Evolutionary conservation across 2,797 vertebrate species (phyloP).

Genomic region (Fistularia tabacaria): DNA sequence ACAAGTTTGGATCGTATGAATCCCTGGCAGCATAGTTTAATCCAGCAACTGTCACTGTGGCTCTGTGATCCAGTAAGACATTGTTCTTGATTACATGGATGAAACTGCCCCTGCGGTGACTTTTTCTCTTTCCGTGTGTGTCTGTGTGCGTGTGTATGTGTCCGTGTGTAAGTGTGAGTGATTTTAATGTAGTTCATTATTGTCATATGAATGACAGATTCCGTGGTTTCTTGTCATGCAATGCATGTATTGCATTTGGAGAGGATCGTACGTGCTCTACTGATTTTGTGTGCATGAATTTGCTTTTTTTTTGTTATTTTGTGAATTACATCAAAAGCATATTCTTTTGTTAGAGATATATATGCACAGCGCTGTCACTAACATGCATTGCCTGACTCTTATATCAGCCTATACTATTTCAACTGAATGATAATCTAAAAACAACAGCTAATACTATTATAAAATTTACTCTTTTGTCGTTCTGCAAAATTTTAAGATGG

Average conservation of each 20-base stretch:
- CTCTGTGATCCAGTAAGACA: conserved; percentile 25
- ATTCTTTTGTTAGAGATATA: too few species aligned
- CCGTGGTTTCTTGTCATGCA: conserved; percentile 18
- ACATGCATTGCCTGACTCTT: too few species aligned
- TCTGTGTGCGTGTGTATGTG: conserved; percentile 14
- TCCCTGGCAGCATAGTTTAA: conserved; percentile 16
- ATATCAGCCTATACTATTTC: too few species aligned
- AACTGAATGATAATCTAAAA: too few species aligned
- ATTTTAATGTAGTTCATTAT: conserved; percentile 10
- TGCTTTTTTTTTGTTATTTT: too few species aligned
- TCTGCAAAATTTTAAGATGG: too few species aligned
- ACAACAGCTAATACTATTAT: too few species aligned
- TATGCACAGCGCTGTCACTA: too few species aligned
- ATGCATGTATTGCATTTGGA: conserved; percentile 1
- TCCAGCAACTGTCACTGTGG: conserved; percentile 19
- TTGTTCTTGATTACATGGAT: conserved; percentile 24
- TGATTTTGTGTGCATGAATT: background rate
- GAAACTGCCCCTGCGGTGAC: conserved; percentile 17
- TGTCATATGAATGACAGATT: conserved; percentile 21
- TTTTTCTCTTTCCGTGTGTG: conserved; percentile 12
- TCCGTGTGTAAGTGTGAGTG: background rate
- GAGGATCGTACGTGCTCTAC: background rate
- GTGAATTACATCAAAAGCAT: too few species aligned
- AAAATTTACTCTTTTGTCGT: too few species aligned
- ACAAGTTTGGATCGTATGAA: conserved; percentile 3